phyloP scores from a whole-genome alignment of 2,888 invertebrate species.

The Vannuccia rotundouncinata region DNA sequence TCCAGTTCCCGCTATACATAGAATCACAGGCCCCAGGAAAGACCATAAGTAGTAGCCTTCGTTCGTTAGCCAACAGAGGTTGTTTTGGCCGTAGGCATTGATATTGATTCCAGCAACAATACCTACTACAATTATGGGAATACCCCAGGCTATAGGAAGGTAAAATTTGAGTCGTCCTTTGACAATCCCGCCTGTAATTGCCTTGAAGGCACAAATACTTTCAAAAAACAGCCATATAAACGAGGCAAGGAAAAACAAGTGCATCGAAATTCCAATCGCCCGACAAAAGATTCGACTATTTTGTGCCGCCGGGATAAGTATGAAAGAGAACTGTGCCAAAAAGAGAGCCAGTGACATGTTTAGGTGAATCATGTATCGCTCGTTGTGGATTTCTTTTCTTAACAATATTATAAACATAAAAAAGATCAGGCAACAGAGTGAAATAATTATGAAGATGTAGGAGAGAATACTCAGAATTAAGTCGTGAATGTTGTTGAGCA shows the following conservation, averaged over 20 bases:
- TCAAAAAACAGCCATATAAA: conserved; percentile 39
- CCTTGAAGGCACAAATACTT: conserved; percentile 41
- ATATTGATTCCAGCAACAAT: conserved; percentile 37
- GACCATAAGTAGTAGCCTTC: conserved; percentile 34
- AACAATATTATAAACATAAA: conserved; percentile 40
- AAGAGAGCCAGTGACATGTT: conserved; percentile 40
- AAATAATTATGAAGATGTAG: conserved; percentile 35
- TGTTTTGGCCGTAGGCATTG: conserved; percentile 36
- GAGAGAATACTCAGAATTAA: conserved; percentile 27
- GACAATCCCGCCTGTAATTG: conserved; percentile 38
- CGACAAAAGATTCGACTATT: conserved; percentile 37
- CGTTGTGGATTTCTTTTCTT: conserved; percentile 37
- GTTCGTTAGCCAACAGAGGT: conserved; percentile 38
- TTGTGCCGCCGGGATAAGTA: conserved; percentile 34
- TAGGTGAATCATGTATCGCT: conserved; percentile 41
- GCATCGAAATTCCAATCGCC: conserved; percentile 40
- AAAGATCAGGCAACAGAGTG: conserved; percentile 39
- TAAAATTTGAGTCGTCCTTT: conserved; percentile 38
- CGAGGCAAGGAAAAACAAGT: conserved; percentile 39
- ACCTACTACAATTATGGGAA: conserved; percentile 39
- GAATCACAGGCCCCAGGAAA: conserved; percentile 38
- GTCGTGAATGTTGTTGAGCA: conserved; percentile 37
- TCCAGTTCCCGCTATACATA: conserved; percentile 25
- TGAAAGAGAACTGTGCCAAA: conserved; percentile 40
- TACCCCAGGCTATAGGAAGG: conserved; percentile 39